phyloP scores from a whole-genome alignment of 2,113 vertebrate genomes.

The Eretmochelys imbricata region DNA sequence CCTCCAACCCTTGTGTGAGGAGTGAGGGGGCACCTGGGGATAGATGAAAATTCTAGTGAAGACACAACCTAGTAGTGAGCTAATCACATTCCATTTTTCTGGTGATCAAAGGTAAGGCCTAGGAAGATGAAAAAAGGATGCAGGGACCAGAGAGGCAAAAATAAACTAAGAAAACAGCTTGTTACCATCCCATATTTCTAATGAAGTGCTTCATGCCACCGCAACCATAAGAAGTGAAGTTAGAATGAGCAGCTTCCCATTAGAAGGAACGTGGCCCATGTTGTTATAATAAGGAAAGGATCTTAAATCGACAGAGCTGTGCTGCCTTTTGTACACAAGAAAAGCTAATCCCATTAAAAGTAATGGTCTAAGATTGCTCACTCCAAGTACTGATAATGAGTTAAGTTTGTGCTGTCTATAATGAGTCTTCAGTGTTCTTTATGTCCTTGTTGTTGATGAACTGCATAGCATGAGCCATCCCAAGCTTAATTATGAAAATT shows the following conservation, averaged over 20 bases:
- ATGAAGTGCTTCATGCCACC: slow-evolving; percentile 15
- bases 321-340: slow-evolving; percentile 62
- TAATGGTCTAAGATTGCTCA: slow-evolving; percentile 66
- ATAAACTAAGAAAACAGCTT: slow-evolving; percentile 33
- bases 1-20: slow-evolving; percentile 23
- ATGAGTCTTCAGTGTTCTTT: slow-evolving; percentile 63
- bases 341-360: slow-evolving; percentile 71
- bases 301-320: slow-evolving; percentile 53
- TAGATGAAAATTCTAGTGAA: neutral
- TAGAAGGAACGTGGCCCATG: slow-evolving; percentile 46
- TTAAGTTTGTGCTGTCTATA: slow-evolving; percentile 64
- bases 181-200: slow-evolving; percentile 27
- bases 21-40: neutral
- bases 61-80: neutral
- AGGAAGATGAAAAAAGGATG: slow-evolving; percentile 53
- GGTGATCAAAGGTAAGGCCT: slow-evolving; percentile 55
- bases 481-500: slow-evolving; percentile 62
- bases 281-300: slow-evolving; percentile 56
- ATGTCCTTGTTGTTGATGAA: slow-evolving; percentile 50
- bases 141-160: slow-evolving; percentile 7
- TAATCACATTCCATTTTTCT: slow-evolving; percentile 9
- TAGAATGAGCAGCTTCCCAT: slow-evolving; percentile 36
- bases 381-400: slow-evolving; percentile 66
- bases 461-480: slow-evolving; percentile 40
- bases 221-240: slow-evolving; percentile 50